Evolutionary conservation across 1,140 invertebrate species (phyloP).

Genomic region (Psix sp.): DNA sequence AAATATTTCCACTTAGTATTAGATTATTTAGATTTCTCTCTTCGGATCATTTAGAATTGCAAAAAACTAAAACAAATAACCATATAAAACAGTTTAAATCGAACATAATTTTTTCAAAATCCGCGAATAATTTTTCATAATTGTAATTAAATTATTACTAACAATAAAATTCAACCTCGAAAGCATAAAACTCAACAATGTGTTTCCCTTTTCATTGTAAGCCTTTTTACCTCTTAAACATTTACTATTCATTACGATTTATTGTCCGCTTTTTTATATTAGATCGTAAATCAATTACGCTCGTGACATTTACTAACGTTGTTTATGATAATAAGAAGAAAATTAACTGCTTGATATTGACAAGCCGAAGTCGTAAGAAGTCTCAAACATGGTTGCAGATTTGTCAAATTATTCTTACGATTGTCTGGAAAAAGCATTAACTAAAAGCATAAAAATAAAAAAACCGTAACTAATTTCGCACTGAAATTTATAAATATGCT

Average conservation of each 20-base stretch:
- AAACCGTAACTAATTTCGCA: too few relatives aligned
- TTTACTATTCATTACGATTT: constrained; percentile 58
- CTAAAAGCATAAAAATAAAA: too few relatives aligned
- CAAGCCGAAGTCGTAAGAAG: constrained; percentile 43
- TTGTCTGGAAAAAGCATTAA: constrained; percentile 37
- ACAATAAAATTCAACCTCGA: constrained; percentile 40
- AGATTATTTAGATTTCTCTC: constrained; percentile 26
- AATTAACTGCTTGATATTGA: constrained; percentile 58
- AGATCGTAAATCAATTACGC: constrained; percentile 58
- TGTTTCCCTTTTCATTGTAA: constrained; percentile 46
- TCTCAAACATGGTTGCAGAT: constrained; percentile 42
- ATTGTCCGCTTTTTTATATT: constrained; percentile 55
- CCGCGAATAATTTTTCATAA: constrained; percentile 36
- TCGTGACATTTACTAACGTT: constrained; percentile 52
- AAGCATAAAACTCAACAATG: constrained; percentile 37
- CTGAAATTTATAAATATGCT: too few relatives aligned
- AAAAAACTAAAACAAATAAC: too few relatives aligned
- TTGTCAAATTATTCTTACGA: constrained; percentile 57
- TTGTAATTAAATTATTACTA: constrained; percentile 52
- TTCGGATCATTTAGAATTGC: constrained; percentile 1
- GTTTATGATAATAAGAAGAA: constrained; percentile 61
- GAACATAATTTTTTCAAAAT: constrained; percentile 18
- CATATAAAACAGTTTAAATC: too few relatives aligned
- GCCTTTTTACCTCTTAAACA: constrained; percentile 41
- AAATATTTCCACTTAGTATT: constrained; percentile 6